phyloP scores from a whole-genome alignment of 1,140 invertebrate species.

The Proales similis region DNA sequence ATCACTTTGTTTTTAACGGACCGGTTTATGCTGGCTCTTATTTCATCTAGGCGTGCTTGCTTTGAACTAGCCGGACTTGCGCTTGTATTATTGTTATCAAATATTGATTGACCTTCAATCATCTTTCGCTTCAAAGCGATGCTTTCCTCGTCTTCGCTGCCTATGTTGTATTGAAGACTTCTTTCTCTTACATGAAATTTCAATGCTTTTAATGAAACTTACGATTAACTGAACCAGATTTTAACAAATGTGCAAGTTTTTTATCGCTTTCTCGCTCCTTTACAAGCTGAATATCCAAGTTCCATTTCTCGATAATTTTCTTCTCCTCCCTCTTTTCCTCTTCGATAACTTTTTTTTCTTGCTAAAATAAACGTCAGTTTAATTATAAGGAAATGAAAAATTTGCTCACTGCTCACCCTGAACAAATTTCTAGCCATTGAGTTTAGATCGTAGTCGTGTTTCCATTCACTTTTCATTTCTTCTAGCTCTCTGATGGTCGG shows the following conservation, averaged over 20 bases:
- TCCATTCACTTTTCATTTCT: constrained; percentile 70
- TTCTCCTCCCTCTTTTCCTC: constrained; percentile 62
- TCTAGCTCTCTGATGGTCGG: constrained; percentile 67
- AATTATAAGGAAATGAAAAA: constrained; percentile 4
- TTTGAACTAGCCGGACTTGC: too few species aligned
- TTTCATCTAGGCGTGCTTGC: too few species aligned
- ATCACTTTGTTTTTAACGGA: too few species aligned
- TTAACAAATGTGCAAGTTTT: constrained; percentile 67
- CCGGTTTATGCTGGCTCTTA: too few species aligned
- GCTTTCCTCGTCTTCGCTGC: not conserved
- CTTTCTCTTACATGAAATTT: too few species aligned
- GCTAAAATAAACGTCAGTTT: constrained; percentile 41
- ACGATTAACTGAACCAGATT: constrained; percentile 49
- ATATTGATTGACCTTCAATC: constrained; percentile 19
- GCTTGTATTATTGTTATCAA: not conserved
- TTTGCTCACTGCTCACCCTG: constrained; percentile 60
- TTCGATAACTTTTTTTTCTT: constrained; percentile 64
- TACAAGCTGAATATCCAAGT: constrained; percentile 68
- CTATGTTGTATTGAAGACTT: too few species aligned
- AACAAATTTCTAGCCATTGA: constrained; percentile 70
- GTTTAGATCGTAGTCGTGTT: constrained; percentile 83
- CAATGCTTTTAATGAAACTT: constrained; percentile 40
- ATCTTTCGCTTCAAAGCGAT: constrained; percentile 12
- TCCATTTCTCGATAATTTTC: constrained; percentile 66
- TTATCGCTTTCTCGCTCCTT: constrained; percentile 71